phyloP scores from a whole-genome alignment of 2,113 vertebrate species.

The Azemiops feae region DNA sequence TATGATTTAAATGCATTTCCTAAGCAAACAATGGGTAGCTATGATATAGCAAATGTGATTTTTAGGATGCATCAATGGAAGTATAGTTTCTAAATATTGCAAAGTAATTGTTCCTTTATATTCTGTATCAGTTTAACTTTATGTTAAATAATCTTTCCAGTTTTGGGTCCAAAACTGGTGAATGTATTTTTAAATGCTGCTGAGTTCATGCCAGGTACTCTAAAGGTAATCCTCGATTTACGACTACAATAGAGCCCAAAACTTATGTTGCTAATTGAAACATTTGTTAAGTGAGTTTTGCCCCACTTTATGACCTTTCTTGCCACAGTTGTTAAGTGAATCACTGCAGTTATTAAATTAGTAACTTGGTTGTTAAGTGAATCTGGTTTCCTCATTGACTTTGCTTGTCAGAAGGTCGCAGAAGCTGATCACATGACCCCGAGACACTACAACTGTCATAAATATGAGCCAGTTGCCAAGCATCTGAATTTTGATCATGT shows the following conservation, averaged over 20 bases:
- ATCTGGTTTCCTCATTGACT: not conserved
- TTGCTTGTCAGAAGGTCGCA: not conserved
- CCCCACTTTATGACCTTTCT: not conserved
- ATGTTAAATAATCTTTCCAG: not conserved
- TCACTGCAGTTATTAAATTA: not conserved
- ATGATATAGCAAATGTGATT: not conserved
- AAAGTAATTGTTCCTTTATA: not conserved
- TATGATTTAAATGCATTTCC: not conserved
- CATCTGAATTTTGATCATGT: not conserved
- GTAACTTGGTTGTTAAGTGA: not conserved
- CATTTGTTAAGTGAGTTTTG: not conserved
- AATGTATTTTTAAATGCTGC: not conserved
- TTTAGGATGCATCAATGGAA: not conserved
- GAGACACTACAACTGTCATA: not conserved
- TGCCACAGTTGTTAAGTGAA: not conserved
- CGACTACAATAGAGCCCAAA: fast-evolving
- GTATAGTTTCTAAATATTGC: not conserved
- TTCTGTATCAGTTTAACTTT: not conserved
- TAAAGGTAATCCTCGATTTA: not conserved
- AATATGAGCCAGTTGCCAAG: not conserved
- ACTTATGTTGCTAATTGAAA: not conserved
- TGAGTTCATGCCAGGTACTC: not conserved
- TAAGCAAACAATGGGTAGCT: not conserved
- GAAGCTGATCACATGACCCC: not conserved
- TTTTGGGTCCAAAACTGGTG: not conserved